phyloP scores from a whole-genome alignment of 2,113 vertebrate genomes.

The Actenoides hombroni region DNA sequence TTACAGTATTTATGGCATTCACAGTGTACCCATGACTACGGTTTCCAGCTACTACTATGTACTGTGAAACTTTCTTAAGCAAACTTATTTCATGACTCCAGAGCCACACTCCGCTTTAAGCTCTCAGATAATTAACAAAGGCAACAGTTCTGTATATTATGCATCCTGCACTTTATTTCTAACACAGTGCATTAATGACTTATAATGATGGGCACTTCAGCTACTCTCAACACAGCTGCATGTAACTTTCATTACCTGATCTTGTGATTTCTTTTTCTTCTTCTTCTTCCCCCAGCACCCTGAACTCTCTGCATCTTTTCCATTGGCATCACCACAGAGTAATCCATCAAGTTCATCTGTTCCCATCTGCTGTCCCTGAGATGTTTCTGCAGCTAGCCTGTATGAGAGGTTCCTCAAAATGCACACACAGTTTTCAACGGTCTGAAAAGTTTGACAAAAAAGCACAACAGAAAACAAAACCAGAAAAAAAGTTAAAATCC shows the following conservation, averaged over 20 bases:
- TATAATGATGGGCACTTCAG: neutral
- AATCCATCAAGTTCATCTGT: slow-evolving; percentile 95
- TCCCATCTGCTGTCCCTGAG: slow-evolving; percentile 98
- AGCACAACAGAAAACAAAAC: neutral
- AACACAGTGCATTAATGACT: neutral
- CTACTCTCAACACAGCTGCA: neutral
- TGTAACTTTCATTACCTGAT: slow-evolving; percentile 84
- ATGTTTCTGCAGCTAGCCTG: slow-evolving; percentile 96
- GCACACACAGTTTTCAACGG: slow-evolving; percentile 99
- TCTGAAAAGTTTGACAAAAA: slow-evolving; percentile 72
- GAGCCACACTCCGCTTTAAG: neutral
- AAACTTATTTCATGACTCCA: neutral
- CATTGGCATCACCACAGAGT: slow-evolving; percentile 90
- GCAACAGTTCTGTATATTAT: neutral
- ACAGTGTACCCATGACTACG: neutral
- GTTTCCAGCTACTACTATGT: neutral
- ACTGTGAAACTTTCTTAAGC: neutral
- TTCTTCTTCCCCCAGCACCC: slow-evolving; percentile 99
- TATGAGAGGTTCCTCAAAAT: slow-evolving; percentile 99
- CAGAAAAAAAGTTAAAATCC: neutral
- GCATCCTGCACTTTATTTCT: neutral
- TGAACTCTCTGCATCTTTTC: slow-evolving; percentile 92
- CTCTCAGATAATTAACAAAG: neutral
- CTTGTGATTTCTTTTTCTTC: slow-evolving; percentile 99
- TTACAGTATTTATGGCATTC: neutral